Conservation (phyloP, 2,888 invertebrate species). For the Agonum fuliginosum region DNA sequence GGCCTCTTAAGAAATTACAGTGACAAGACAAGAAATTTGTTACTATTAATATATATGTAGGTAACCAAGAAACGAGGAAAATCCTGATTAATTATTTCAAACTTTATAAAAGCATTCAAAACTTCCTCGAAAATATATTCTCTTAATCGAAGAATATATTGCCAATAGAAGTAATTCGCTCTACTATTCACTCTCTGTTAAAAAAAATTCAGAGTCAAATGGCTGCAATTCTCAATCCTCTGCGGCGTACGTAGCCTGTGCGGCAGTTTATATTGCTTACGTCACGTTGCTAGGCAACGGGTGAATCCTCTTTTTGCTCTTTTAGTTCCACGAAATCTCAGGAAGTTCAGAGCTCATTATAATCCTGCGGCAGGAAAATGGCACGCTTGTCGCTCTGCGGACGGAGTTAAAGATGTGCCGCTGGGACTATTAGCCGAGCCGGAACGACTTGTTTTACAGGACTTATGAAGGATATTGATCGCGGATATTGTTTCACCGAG, state of each 20-base stretch:
- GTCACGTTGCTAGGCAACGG: conserved; percentile 41
- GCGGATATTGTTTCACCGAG: conserved; percentile 29
- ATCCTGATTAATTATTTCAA: no score
- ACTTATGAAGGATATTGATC: conserved; percentile 21
- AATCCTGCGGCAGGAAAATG: conserved; percentile 46
- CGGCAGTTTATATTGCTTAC: conserved; percentile 46
- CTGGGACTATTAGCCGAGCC: conserved; percentile 9
- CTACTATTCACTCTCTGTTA: conserved; percentile 3
- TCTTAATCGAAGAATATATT: no score
- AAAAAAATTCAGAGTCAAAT: conserved; percentile 28
- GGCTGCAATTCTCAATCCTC: no score
- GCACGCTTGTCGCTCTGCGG: not conserved
- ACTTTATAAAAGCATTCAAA: no score
- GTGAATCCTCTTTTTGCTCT: conserved; percentile 42
- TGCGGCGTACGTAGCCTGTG: not conserved
- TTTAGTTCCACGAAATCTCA: conserved; percentile 37
- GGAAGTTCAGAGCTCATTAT: conserved; percentile 44
- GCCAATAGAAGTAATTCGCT: not conserved
- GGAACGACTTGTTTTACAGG: conserved; percentile 12
- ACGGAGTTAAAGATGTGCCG: not conserved
- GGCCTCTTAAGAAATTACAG: no score
- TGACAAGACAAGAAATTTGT: no score
- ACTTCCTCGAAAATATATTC: no score
- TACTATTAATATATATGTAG: no score
- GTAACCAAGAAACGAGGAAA: no score